Evolutionary conservation across 2,797 vertebrate genomes (phyloP), one percentile per base, ranked within the genome.

Genomic region (Melanotaenia trifasciata): DNA sequence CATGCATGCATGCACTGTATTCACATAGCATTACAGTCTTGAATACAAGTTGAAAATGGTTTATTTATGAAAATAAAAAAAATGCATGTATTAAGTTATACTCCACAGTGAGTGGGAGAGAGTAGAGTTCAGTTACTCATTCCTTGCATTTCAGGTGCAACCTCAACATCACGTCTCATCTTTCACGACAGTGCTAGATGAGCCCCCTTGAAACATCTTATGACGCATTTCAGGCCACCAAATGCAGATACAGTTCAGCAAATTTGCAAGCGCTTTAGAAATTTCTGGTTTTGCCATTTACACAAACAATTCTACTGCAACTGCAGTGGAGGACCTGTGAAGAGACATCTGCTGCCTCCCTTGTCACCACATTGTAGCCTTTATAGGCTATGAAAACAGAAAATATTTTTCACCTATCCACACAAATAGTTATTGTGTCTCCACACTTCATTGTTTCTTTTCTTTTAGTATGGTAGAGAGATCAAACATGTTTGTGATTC

Each of bases 71-170:
- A 43, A 43, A 43, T 16, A 43, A 43, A 43, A 43, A 9, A 35
- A 6, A 32, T 43, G 3, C 1, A 45, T 45, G 18, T 45, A 18
- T 45, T 20, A 20, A 45, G 43, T 45, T 45, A 18, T 18, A 20
- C 13, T 45, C 43, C 5, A 12, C 36, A 38, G 36, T 38, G 36
- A 1, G 35, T 20, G 35, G 20, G 20, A 57, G 14, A 57, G 57
- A 24, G n/a, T 58, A 14, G 14, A 10, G 32, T 67, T 53, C 58
- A 26, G 30, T 74, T 61, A 74, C 53, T 84, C 77, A 76, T 47
- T 22, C 1, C 0, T 32, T 24, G 8, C 69, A 16, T 65, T 8
- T 70, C 33, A 36, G 43, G 36, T 47, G n/a, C 4, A 38, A 30
- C 47, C 9, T 35, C 50, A 56, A 36, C 63, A 36, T 11, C 18